These are phyloP conservation scores for Anarrhichthys ocellatus DNA, from an alignment of 2,113 vertebrate species.

Conservation along the genomic window DNA sequence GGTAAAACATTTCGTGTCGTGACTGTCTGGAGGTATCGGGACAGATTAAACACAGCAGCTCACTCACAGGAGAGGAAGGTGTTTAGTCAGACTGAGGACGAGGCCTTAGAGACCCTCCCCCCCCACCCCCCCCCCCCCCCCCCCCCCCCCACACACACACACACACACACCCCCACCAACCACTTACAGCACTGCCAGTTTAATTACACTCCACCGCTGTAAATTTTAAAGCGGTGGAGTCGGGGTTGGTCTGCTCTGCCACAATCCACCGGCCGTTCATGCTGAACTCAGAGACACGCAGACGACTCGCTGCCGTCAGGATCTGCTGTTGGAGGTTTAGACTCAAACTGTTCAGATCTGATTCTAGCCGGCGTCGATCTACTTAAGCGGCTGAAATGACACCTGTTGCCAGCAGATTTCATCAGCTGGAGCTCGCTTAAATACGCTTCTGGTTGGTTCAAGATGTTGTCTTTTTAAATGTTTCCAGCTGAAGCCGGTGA, in stretches of 20 bases:
- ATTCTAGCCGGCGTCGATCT: no score
- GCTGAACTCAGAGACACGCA: constrained; percentile 35
- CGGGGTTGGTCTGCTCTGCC: constrained; percentile 59
- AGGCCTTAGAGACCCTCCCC: constrained; percentile 6
- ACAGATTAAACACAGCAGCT: constrained; percentile 10
- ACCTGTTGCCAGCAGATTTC: no score
- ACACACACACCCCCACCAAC: constrained; percentile 17
- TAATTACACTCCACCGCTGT: constrained; percentile 73
- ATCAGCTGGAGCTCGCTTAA: no score
- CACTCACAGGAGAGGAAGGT: constrained; percentile 13
- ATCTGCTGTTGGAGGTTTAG: constrained; percentile 26
- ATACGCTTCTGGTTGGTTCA: no score
- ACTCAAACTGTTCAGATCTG: neutral
- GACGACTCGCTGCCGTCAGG: constrained; percentile 1
- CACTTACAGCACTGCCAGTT: constrained; percentile 70
- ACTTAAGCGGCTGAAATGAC: no score
- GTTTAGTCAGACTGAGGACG: constrained; percentile 13
- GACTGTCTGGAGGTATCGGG: neutral
- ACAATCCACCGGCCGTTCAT: constrained; percentile 54
- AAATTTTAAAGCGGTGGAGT: constrained; percentile 74
- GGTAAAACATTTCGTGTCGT: neutral
- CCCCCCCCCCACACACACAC: neutral
- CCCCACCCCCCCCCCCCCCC: neutral
- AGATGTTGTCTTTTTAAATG: no score
- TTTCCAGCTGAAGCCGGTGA: no score